These are phyloP conservation scores for Brachionus calyciflorus DNA, from an alignment of 1,140 invertebrate genomes.

Conservation along the genomic window DNA sequence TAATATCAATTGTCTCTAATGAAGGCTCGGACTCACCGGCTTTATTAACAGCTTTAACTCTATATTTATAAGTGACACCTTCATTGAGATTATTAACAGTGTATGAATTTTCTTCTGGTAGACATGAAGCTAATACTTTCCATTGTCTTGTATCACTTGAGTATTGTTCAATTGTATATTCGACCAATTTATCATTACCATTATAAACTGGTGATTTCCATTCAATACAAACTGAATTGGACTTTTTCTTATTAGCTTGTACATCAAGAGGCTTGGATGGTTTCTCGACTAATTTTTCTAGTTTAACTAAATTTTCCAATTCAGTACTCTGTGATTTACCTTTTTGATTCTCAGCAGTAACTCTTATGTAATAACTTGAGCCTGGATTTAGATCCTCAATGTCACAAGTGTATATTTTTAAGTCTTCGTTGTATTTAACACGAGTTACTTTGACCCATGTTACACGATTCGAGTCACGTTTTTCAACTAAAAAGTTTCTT, in stretches of 20 bases:
- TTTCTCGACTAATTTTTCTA: not conserved
- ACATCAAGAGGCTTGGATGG: conserved; percentile 74
- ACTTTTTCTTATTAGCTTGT: conserved; percentile 77
- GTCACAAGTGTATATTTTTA: not conserved
- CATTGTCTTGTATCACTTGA: conserved; percentile 75
- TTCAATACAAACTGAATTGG: conserved; percentile 69
- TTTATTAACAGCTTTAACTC: conserved; percentile 91
- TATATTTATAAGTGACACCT: conserved; percentile 84
- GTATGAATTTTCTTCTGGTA: not conserved
- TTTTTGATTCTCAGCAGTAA: conserved; percentile 94
- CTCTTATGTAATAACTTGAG: conserved; percentile 89
- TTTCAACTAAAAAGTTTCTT: conserved; percentile 20
- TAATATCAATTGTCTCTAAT: conserved; percentile 50
- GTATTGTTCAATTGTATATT: conserved; percentile 62
- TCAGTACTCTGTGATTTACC: conserved; percentile 79
- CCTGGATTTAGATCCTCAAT: conserved; percentile 86
- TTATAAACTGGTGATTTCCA: conserved; percentile 88
- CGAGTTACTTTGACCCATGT: conserved; percentile 43
- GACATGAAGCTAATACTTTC: conserved; percentile 63
- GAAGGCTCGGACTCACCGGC: conserved; percentile 84
- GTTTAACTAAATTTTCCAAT: not conserved
- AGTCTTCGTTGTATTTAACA: not conserved
- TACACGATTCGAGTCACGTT: conserved; percentile 7
- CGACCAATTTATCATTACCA: conserved; percentile 87
- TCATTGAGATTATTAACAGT: conserved; percentile 54